Conservation (phyloP, 2,797 vertebrate species). For the Amphiprion clarkii region DNA sequence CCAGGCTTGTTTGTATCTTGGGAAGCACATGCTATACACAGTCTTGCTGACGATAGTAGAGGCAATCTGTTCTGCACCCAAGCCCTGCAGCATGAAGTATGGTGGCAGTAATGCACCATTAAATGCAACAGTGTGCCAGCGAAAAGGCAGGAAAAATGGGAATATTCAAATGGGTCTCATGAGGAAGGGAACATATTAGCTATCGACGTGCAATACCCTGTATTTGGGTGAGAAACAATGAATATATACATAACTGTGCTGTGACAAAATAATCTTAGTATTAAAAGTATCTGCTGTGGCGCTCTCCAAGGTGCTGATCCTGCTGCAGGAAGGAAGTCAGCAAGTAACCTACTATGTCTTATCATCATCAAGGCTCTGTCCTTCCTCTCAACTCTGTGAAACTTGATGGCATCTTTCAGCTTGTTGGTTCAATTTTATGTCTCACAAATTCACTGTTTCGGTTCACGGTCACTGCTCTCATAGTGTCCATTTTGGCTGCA, state of each 20-base stretch:
- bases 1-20: no score
- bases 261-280: neutral
- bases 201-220: neutral
- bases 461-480: no score
- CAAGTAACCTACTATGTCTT: neutral
- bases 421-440: no score
- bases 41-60: neutral
- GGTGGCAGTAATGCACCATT: neutral
- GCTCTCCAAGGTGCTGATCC: slow-evolving; percentile 41
- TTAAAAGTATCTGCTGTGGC: neutral
- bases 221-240: neutral
- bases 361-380: no score
- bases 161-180: neutral
- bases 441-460: no score
- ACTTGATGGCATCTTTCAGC: no score
- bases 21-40: neutral
- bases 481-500: no score
- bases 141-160: no score
- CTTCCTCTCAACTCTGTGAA: no score
- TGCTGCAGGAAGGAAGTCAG: neutral
- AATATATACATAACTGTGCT: neutral
- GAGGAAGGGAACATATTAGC: neutral
- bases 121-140: neutral
- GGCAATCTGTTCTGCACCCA: neutral
- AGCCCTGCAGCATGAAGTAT: neutral